Percentiles rank a stretch among this genome's conserved stretches.
phyloP scores from a whole-genome alignment of 2,113 vertebrate genomes.

The Sprattus sprattus region DNA sequence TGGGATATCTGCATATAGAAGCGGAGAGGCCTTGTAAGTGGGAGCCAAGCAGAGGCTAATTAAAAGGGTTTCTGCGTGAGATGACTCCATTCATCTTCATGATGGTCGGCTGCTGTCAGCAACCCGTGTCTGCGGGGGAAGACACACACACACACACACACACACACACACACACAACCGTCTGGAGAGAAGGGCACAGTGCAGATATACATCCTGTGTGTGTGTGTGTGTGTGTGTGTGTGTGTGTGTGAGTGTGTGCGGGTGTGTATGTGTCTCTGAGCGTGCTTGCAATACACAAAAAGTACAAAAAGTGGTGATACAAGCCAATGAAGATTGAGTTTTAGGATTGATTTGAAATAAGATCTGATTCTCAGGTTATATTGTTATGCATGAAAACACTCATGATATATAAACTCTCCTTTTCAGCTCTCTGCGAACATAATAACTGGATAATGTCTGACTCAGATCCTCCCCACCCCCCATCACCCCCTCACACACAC shows the following conservation, averaged over 20 bases:
- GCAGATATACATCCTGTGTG: no score
- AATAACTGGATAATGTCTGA: neutral
- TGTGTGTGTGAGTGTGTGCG: neutral
- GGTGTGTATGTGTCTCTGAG: neutral
- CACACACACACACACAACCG: neutral
- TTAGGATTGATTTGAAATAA: no score
- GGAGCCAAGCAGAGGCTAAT: conserved; percentile 65
- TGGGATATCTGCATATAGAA: conserved; percentile 15
- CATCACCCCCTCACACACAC: neutral
- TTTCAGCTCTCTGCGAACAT: neutral
- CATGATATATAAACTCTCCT: neutral
- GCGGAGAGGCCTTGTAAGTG: conserved; percentile 54
- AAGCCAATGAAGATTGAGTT: neutral
- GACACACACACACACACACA: no score
- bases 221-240: neutral
- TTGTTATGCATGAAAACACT: neutral
- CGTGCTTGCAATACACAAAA: no score
- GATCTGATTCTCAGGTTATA: neutral
- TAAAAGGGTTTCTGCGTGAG: conserved; percentile 68
- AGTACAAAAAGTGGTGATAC: neutral
- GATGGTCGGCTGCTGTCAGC: conserved; percentile 66
- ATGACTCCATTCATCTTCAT: conserved; percentile 69
- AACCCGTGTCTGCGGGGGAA: conserved; percentile 45
- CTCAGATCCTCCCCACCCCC: neutral
- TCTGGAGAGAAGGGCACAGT: neutral